Evolutionary conservation across 2,888 invertebrate genomes (phyloP).

Genomic region (Epirrita christyi): DNA sequence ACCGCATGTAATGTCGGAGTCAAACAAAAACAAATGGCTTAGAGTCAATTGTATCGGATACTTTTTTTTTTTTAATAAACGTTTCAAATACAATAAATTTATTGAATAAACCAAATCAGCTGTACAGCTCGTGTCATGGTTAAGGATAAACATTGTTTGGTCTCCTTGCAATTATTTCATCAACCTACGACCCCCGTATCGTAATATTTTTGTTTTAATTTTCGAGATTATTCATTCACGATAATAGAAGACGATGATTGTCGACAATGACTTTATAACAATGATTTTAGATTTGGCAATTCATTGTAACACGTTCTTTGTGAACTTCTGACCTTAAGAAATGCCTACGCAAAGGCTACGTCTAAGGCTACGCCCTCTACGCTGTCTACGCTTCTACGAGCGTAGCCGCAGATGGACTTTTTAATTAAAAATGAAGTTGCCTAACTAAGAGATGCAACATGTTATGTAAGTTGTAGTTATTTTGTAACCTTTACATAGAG

Average conservation of each 20-base stretch:
- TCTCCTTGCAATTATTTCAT: slow-evolving; percentile 25
- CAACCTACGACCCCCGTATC: slow-evolving; percentile 31
- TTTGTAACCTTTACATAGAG: too few species aligned
- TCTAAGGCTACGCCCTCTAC: background rate
- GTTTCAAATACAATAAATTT: background rate
- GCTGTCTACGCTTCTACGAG: too few species aligned
- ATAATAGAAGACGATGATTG: slow-evolving; percentile 10
- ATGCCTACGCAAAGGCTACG: slow-evolving; percentile 9
- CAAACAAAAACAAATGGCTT: too few species aligned
- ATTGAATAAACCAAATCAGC: slow-evolving; percentile 6
- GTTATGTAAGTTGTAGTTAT: too few species aligned
- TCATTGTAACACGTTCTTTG: background rate
- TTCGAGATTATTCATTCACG: slow-evolving; percentile 5
- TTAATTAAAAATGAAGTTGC: too few species aligned
- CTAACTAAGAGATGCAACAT: too few species aligned
- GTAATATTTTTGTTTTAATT: slow-evolving; percentile 23
- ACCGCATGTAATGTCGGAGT: too few species aligned
- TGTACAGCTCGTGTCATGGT: slow-evolving; percentile 27
- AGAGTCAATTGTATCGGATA: too few species aligned
- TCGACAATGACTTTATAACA: slow-evolving; percentile 9
- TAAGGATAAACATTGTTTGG: slow-evolving; percentile 26
- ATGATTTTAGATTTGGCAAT: background rate
- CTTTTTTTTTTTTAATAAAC: background rate
- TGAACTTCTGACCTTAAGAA: background rate
- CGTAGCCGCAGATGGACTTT: too few species aligned